Base-by-base conservation (phyloP, 2,888 invertebrate species). In the Cryptus armator region DNA sequence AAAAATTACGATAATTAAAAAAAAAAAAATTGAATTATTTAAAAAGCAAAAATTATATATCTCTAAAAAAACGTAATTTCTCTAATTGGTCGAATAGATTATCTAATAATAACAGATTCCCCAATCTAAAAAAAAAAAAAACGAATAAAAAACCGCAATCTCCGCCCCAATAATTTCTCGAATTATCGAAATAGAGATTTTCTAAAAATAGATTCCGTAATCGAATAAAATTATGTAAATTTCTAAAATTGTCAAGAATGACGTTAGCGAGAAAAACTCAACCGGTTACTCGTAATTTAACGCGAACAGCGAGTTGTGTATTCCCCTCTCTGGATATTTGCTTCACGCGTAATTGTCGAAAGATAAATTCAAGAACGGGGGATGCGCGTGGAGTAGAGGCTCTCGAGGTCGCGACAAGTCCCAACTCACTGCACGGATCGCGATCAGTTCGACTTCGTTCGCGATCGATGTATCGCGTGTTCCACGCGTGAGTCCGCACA, bases 341-440 rank as follows among this genome's bases (percentile, higher is more conserved):
- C 32, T 24, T 12, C 16, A 32, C 56, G 74, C 66, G 70, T 64
- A 83, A 70, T 76, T 43, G 53, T 64, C 75, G 43, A 71, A 79
- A 83, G 83, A 77, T 75, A 70, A 83, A 83, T 62, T 68, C 74
- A 67, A 68, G 78, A 74, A 51, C 72, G 51, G 44, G 32, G 56
- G 53, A 44, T 56, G 72, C 48, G 59, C 74, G 46, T 46, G 72
- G 32, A 59, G 24, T 37, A 32, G 59, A 12, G 64, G 70, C 59
- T 24, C 56, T 24, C 37, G 37, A 48, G 67, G 46, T 67, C 71
- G 14, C 29, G 64, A 62, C 74, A 51, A 70, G 79, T 79, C 24
- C 29, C 70, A 43, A 46, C 51, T 32, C 32, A 56, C 46, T 71
- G 71, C 43, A 68, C 74, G 72, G 14, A 59, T 53, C 53, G 48